Evolutionary conservation across 2,797 vertebrate genomes (phyloP).

Genomic region (Alfaro cultratus): DNA sequence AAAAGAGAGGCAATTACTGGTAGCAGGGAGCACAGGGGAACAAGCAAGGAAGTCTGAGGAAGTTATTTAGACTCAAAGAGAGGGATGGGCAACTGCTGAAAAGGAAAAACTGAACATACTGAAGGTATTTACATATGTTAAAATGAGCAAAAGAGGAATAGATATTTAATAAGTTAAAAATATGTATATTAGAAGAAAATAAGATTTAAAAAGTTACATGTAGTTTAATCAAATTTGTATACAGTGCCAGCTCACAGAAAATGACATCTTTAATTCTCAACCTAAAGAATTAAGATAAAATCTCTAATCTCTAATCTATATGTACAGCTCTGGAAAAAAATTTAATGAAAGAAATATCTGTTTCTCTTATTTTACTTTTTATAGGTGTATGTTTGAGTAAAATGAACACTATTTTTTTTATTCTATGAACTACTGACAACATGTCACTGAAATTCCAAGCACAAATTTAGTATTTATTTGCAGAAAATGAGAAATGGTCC

Average conservation of each 20-base stretch:
- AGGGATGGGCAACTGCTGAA: constrained; percentile 22
- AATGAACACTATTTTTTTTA: no score
- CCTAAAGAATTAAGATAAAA: not conserved
- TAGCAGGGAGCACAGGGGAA: constrained; percentile 13
- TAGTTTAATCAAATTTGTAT: not conserved
- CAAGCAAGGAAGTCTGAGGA: constrained; percentile 13
- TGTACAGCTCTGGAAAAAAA: no score
- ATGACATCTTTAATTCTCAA: not conserved
- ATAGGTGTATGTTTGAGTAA: no score
- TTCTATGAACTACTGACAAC: no score
- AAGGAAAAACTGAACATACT: not conserved
- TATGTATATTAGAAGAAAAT: not conserved
- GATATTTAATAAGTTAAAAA: not conserved
- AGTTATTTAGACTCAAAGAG: constrained; percentile 21
- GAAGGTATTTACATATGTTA: not conserved
- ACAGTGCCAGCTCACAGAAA: not conserved
- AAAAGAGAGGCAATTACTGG: constrained; percentile 45
- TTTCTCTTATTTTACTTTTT: no score
- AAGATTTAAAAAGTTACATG: not conserved
- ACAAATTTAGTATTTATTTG: no score
- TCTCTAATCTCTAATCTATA: no score
- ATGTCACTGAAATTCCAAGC: no score
- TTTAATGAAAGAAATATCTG: no score
- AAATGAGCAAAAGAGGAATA: not conserved
- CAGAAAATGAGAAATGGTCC: no score